Conservation (phyloP, 1,140 invertebrate genomes). For the Zelostemma sp. region DNA sequence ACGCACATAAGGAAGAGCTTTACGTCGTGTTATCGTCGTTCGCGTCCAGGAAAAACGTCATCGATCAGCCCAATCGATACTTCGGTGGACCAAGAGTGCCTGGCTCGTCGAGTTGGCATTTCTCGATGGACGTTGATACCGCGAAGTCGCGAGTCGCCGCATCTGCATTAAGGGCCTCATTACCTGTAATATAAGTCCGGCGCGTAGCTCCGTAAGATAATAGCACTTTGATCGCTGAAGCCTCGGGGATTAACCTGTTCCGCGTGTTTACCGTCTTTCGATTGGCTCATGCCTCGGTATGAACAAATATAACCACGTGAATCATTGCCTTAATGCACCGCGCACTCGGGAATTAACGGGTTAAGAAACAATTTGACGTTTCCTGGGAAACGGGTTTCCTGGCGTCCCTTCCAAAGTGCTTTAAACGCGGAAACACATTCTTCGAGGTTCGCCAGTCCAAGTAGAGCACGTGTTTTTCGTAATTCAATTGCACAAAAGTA, state of each 20-base stretch:
- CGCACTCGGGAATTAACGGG: background rate
- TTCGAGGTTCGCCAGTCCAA: too few relatives aligned
- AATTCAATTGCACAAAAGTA: too few relatives aligned
- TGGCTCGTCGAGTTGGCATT: slow-evolving; percentile 50
- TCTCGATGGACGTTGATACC: slow-evolving; percentile 56
- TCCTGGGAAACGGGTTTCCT: background rate
- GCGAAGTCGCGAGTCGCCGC: slow-evolving; percentile 28
- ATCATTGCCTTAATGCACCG: background rate
- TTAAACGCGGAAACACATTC: too few relatives aligned
- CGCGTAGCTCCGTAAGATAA: slow-evolving; percentile 34
- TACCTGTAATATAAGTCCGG: slow-evolving; percentile 53
- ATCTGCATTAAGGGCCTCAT: slow-evolving; percentile 54
- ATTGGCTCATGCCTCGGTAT: background rate
- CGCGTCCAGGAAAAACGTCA: slow-evolving; percentile 27
- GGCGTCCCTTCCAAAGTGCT: too few relatives aligned
- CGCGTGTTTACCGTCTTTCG: slow-evolving; percentile 26
- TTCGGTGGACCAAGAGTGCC: slow-evolving; percentile 4
- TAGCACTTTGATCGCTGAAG: slow-evolving; percentile 56
- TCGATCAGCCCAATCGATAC: slow-evolving; percentile 24
- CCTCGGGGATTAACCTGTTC: slow-evolving; percentile 61
- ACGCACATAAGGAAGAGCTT: slow-evolving; percentile 21
- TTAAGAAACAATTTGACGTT: background rate
- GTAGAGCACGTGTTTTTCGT: too few relatives aligned
- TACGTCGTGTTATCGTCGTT: slow-evolving; percentile 28
- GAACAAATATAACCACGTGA: background rate